Percentiles rank a stretch among this genome's conserved stretches.
Conservation (phyloP, 2,888 invertebrate species). For the Tipula confusa region DNA sequence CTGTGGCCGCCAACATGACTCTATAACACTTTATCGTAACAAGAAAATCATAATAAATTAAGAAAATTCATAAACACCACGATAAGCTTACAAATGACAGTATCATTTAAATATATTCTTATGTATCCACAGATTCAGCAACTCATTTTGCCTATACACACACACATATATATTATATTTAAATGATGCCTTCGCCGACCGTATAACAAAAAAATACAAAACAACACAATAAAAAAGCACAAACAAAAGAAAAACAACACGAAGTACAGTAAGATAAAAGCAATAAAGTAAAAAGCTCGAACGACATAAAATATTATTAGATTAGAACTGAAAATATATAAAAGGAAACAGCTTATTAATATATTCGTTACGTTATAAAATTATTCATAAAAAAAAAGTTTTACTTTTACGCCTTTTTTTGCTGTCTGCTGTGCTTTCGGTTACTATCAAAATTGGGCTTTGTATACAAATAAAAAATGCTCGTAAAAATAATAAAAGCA, state of each 20-base stretch:
- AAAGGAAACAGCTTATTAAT: not conserved
- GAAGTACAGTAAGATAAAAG: not conserved
- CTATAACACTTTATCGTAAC: constrained; percentile 3
- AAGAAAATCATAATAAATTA: not conserved
- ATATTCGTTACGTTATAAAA: not conserved
- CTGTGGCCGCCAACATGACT: not conserved
- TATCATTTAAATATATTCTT: not conserved
- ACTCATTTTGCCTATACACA: not conserved
- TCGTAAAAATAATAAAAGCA: not conserved
- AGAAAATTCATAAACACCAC: not conserved
- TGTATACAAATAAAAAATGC: not conserved
- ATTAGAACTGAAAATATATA: not conserved
- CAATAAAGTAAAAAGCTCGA: not conserved
- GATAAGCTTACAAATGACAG: not conserved
- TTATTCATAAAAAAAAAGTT: not conserved
- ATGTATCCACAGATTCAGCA: not conserved
- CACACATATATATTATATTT: no score
- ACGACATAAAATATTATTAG: not conserved
- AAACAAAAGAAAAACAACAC: not conserved
- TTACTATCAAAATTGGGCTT: not conserved
- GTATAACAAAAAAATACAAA: not conserved
- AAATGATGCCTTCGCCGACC: not conserved
- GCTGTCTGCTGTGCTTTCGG: not conserved
- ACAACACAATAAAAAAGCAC: not conserved
- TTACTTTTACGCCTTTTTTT: not conserved